phyloP scores from a whole-genome alignment of 1,140 invertebrate genomes.

The Panagrolaimus sp. region DNA sequence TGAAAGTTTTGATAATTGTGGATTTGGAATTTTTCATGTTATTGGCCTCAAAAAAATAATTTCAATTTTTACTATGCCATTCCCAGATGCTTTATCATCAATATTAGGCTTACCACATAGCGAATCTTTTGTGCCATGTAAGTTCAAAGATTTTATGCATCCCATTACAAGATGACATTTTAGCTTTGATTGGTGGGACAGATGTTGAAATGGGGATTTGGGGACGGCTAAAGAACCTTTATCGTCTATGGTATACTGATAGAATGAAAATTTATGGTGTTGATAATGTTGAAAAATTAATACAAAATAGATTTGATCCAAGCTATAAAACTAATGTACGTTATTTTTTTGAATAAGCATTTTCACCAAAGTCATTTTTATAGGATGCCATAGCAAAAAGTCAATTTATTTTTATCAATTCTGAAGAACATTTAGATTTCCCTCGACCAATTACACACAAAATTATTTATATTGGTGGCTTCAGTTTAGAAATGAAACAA shows the following conservation, averaged over 20 bases:
- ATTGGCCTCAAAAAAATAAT: not conserved
- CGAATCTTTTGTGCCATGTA: not conserved
- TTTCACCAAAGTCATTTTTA: not conserved
- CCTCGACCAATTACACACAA: conserved; percentile 19
- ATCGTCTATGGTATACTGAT: not conserved
- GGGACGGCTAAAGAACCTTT: not conserved
- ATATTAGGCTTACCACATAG: not conserved
- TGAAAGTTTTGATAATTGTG: not conserved
- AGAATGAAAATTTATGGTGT: not conserved
- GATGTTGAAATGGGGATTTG: not conserved
- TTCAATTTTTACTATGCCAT: not conserved
- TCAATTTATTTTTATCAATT: conserved; percentile 18
- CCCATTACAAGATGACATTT: too few relatives aligned
- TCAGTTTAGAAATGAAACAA: not conserved
- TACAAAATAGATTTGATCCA: not conserved
- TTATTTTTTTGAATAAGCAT: too few relatives aligned
- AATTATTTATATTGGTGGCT: conserved; percentile 21
- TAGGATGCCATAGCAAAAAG: not conserved
- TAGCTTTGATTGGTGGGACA: too few relatives aligned
- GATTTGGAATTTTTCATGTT: not conserved
- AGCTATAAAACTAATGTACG: too few relatives aligned
- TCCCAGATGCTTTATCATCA: not conserved
- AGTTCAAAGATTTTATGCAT: too few relatives aligned
- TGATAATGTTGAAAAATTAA: not conserved
- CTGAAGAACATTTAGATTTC: conserved; percentile 21